Evolutionary conservation across 2,888 invertebrate species (phyloP).

Genomic region (Amorpha juglandis): DNA sequence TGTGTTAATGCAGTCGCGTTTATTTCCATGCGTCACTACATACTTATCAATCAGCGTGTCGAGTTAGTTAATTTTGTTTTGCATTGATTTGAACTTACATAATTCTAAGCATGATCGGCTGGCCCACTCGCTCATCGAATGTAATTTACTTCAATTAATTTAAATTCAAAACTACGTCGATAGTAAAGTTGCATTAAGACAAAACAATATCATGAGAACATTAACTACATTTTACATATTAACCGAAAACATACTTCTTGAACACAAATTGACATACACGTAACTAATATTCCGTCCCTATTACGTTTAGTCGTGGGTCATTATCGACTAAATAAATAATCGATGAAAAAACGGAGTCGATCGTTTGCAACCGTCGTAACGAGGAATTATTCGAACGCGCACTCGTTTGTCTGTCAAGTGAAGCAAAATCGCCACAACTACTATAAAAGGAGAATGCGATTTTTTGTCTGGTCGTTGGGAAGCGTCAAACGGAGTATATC

Average conservation of each 20-base stretch:
- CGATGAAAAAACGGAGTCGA: constrained; percentile 44
- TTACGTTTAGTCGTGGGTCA: constrained; percentile 35
- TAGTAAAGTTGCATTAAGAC: constrained; percentile 5
- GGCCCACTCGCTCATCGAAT: constrained; percentile 9
- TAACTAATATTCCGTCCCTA: constrained; percentile 35
- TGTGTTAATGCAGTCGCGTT: constrained; percentile 76
- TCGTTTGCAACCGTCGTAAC: constrained; percentile 39
- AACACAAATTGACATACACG: constrained; percentile 24
- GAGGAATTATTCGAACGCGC: constrained; percentile 38
- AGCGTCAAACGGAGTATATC: constrained; percentile 18
- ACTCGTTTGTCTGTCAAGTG: constrained; percentile 36
- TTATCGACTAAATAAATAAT: constrained; percentile 38
- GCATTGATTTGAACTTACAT: constrained; percentile 15
- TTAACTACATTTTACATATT: not conserved
- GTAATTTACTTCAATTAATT: constrained; percentile 3
- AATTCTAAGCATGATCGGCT: constrained; percentile 1
- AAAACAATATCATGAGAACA: constrained; percentile 15
- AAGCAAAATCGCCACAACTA: constrained; percentile 44
- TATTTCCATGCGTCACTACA: constrained; percentile 41
- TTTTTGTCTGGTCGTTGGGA: constrained; percentile 29
- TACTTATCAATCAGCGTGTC: constrained; percentile 20
- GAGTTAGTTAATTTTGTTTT: constrained; percentile 21
- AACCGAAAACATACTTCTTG: constrained; percentile 11
- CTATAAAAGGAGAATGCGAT: constrained; percentile 30
- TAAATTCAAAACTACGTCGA: constrained; percentile 18